Evolutionary conservation across 1,140 invertebrate species (phyloP).

Genomic region (Tetramorium parvispinum): DNA sequence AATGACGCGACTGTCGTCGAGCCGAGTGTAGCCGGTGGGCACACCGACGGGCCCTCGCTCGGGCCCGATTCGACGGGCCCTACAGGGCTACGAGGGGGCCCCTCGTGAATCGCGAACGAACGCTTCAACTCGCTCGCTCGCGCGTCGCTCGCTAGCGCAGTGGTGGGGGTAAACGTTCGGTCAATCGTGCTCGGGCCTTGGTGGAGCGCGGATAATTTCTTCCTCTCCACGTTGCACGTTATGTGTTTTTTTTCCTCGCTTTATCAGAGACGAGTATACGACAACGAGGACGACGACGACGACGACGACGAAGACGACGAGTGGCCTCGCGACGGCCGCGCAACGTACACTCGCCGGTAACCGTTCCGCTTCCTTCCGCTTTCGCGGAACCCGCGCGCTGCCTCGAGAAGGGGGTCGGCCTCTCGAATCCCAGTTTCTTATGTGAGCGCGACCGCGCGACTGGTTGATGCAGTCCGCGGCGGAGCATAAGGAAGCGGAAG

Average conservation of each 20-base stretch:
- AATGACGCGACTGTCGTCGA: slow-evolving; percentile 62
- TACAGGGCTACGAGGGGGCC: slow-evolving; percentile 13
- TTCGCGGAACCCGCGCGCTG: slow-evolving; percentile 64
- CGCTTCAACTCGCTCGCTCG: slow-evolving; percentile 29
- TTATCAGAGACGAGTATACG: background rate
- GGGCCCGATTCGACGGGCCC: slow-evolving; percentile 58
- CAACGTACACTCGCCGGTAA: slow-evolving; percentile 44
- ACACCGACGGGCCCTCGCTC: slow-evolving; percentile 19
- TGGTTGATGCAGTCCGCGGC: slow-evolving; percentile 85
- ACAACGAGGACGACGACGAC: too few species aligned
- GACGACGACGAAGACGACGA: background rate
- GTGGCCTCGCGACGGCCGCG: slow-evolving; percentile 24
- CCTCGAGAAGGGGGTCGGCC: slow-evolving; percentile 69
- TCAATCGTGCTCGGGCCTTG: slow-evolving; percentile 59
- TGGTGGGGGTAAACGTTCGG: slow-evolving; percentile 58
- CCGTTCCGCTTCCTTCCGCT: slow-evolving; percentile 57
- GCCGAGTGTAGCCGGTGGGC: slow-evolving; percentile 46
- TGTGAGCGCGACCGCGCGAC: slow-evolving; percentile 85
- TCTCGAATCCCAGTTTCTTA: slow-evolving; percentile 81
- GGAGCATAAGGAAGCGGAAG: slow-evolving; percentile 86
- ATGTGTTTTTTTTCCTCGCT: slow-evolving; percentile 19
- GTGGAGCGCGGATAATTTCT: slow-evolving; percentile 22
- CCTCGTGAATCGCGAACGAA: slow-evolving; percentile 30
- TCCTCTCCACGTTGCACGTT: slow-evolving; percentile 13
- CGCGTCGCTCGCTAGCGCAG: background rate